Conservation (phyloP, 2,888 invertebrate species). For the Agonopterix alstromeriana region DNA sequence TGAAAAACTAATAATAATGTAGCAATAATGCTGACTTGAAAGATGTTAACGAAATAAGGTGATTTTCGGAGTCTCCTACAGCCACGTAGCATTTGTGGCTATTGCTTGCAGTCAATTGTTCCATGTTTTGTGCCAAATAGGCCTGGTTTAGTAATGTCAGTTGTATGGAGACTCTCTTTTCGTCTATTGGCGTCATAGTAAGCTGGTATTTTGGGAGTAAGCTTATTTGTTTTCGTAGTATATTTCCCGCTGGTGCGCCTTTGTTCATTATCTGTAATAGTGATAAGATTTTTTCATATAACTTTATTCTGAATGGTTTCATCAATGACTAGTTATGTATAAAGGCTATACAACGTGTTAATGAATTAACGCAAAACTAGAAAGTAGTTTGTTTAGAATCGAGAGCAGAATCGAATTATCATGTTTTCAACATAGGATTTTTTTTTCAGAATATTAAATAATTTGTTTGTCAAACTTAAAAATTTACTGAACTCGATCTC, state of each 20-base stretch:
- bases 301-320: too few species aligned
- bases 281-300: not conserved
- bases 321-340: too few species aligned
- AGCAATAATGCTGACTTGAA: slow-evolving; percentile 62
- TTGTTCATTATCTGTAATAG: slow-evolving; percentile 80
- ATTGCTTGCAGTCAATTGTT: slow-evolving; percentile 60
- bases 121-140: slow-evolving; percentile 54
- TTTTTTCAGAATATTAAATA: too few species aligned
- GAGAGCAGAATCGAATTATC: too few species aligned
- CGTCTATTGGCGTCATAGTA: slow-evolving; percentile 42
- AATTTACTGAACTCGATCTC: too few species aligned
- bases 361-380: too few species aligned
- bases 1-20: too few species aligned
- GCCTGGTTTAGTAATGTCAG: slow-evolving; percentile 58
- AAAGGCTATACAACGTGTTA: too few species aligned
- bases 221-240: slow-evolving; percentile 77
- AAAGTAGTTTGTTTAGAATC: too few species aligned
- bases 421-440: too few species aligned
- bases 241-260: slow-evolving; percentile 84
- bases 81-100: slow-evolving; percentile 76
- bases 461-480: too few species aligned
- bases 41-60: slow-evolving; percentile 71
- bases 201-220: slow-evolving; percentile 80
- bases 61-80: slow-evolving; percentile 81
- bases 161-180: slow-evolving; percentile 42